Evolutionary conservation across 2,888 invertebrate genomes (phyloP).

Genomic region (Euzophera pinguis): DNA sequence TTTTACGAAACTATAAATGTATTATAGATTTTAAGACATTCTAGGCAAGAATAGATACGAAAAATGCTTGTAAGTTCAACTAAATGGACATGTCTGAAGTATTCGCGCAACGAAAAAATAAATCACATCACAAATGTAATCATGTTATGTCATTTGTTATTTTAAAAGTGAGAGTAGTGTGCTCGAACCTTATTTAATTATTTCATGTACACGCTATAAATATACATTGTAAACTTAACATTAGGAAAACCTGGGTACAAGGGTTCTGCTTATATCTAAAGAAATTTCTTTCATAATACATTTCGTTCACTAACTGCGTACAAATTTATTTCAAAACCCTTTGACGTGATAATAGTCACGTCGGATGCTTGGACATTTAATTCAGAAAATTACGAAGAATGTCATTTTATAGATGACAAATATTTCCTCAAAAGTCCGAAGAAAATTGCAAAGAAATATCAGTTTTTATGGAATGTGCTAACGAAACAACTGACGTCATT

Average conservation of each 20-base stretch:
- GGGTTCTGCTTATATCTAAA: too few relatives aligned
- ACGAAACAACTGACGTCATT: neutral
- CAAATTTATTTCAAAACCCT: neutral
- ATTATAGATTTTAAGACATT: too few relatives aligned
- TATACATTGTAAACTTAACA: too few relatives aligned
- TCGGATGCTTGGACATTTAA: neutral
- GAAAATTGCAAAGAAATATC: neutral
- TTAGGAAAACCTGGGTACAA: too few relatives aligned
- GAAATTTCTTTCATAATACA: too few relatives aligned
- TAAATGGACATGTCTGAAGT: too few relatives aligned
- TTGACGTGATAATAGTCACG: neutral
- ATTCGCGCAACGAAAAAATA: neutral
- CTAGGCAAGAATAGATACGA: too few relatives aligned
- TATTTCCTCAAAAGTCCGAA: neutral
- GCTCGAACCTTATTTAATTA: neutral
- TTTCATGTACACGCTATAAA: too few relatives aligned
- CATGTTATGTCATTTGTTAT: neutral
- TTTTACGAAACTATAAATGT: too few relatives aligned
- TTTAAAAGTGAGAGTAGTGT: conserved; percentile 9
- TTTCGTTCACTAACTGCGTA: conserved; percentile 4
- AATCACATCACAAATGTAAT: neutral
- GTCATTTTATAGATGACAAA: neutral
- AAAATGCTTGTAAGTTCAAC: too few relatives aligned
- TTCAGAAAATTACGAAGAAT: neutral
- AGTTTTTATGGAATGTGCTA: neutral